Evolutionary conservation across 2,113 vertebrate species (phyloP).

Genomic region (Melanerpes formicivorus): DNA sequence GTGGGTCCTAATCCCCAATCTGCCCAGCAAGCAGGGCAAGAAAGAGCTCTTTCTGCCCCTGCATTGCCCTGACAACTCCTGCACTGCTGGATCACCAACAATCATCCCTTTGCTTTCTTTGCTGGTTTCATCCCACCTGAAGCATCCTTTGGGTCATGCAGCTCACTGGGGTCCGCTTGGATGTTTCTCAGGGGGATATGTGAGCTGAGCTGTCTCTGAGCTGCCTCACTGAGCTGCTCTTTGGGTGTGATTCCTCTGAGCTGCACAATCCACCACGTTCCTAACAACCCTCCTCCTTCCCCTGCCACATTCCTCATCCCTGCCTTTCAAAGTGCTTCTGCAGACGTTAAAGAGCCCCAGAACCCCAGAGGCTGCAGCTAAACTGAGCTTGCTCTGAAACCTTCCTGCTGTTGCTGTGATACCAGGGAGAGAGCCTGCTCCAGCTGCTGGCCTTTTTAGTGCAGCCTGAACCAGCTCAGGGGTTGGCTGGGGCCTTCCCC

Average conservation of each 20-base stretch:
- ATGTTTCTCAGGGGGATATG: neutral
- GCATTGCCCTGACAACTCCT: neutral
- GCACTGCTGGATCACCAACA: neutral
- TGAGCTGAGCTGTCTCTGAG: neutral
- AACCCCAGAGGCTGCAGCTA: constrained; percentile 39
- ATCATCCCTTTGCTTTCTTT: neutral
- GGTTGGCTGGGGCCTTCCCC: constrained; percentile 29
- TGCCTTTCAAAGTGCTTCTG: neutral
- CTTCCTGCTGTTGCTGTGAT: constrained; percentile 58
- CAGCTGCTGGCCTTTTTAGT: constrained; percentile 1
- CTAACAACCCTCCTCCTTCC: neutral
- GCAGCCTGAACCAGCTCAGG: neutral
- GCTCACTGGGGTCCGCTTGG: neutral
- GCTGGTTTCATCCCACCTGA: neutral
- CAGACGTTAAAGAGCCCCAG: constrained; percentile 49
- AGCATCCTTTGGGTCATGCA: neutral
- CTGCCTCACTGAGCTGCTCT: neutral
- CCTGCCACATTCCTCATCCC: neutral
- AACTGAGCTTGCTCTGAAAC: neutral
- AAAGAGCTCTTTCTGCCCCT: neutral
- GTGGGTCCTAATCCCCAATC: neutral
- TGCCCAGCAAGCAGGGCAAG: neutral
- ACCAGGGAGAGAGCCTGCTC: neutral
- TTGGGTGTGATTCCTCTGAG: neutral
- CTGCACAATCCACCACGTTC: neutral